Evolutionary conservation across 2,797 vertebrate species (phyloP), one percentile per base, ranked within the genome.

Genomic region (Uromys caudimaculatus): DNA sequence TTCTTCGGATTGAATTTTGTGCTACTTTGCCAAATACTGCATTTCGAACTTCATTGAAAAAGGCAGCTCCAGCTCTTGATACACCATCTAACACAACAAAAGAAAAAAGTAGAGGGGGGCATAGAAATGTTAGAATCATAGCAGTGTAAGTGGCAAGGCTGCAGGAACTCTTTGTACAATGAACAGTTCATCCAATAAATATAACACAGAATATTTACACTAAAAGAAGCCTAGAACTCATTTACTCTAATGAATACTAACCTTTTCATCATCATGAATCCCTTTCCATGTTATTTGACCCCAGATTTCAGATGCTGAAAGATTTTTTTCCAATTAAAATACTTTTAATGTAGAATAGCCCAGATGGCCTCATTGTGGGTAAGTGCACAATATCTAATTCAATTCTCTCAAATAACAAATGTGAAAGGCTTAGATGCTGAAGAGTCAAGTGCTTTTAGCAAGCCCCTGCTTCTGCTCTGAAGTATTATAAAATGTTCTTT

Each of bases 31-130:
- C 99, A 92, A 99, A 99, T 54, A 99, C 99, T 24, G 99, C 99
- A 97, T 99, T 99, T 98, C 99, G 98, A 79, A 99, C 98, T 99
- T 99, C 99, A 84, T 99, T 99, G 98, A 99, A 99, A 97, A 99
- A 97, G 0, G 99, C 99, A 14, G 99, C 97, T 90, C 99, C 99
- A 0, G 99, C 99, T 98, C 99, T 99, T 29, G 99, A 99, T 52
- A 98, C 97, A 41, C 99, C 99, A 98, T 99, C 99, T 99, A 95
- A 98, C 76, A 94, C 90, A 60, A 97, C 92, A 58, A 83, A 95
- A 71, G 96, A 75, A 97, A 89, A 38, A 78, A 97, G 44, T 50
- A 89, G 82, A 69, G 78, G 14, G 23, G 23, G 17, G 16, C 32
- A 7, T 32, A 83, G 93, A 93, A 96, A 93, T 23, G 89, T 91